Conservation (phyloP, 2,888 invertebrate genomes). For the Scaptomyza polygonia region DNA sequence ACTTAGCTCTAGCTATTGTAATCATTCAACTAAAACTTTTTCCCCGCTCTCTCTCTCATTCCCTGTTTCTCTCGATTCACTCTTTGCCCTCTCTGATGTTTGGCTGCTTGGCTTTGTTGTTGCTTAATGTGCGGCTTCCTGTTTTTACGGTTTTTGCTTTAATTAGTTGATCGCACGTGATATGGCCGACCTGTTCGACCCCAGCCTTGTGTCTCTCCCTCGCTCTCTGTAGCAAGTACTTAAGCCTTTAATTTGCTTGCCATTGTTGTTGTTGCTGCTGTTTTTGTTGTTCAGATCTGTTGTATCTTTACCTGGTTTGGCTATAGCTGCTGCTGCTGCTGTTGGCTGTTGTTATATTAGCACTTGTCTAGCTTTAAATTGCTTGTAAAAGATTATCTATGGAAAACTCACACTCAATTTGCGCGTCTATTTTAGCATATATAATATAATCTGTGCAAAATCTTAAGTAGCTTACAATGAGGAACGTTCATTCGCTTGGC, state of each 20-base stretch:
- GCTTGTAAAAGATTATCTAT: constrained; percentile 76
- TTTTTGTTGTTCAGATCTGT: constrained; percentile 20
- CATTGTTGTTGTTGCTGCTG: constrained; percentile 48
- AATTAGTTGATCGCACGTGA: constrained; percentile 78
- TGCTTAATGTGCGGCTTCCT: constrained; percentile 75
- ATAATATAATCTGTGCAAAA: constrained; percentile 74
- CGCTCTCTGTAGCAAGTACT: constrained; percentile 38
- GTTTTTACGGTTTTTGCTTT: constrained; percentile 73
- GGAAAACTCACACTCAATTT: constrained; percentile 79
- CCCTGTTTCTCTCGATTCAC: background rate
- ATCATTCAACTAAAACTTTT: constrained; percentile 68
- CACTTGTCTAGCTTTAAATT: constrained; percentile 76
- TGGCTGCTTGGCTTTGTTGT: constrained; percentile 35
- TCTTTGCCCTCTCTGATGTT: background rate
- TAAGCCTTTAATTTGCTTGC: constrained; percentile 60
- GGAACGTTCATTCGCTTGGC: constrained; percentile 33
- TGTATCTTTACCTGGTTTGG: constrained; percentile 34
- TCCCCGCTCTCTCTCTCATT: constrained; percentile 5
- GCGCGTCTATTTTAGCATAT: constrained; percentile 76
- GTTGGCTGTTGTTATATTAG: constrained; percentile 68
- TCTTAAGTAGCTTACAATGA: constrained; percentile 78
- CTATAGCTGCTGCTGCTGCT: constrained; percentile 19
- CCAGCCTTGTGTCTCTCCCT: constrained; percentile 19
- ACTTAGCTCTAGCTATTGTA: constrained; percentile 35
- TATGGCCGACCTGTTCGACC: constrained; percentile 54